Evolutionary conservation across 2,888 invertebrate genomes (phyloP), one percentile per base, ranked within the genome.

Genomic region (Subacronicta megacephala): DNA sequence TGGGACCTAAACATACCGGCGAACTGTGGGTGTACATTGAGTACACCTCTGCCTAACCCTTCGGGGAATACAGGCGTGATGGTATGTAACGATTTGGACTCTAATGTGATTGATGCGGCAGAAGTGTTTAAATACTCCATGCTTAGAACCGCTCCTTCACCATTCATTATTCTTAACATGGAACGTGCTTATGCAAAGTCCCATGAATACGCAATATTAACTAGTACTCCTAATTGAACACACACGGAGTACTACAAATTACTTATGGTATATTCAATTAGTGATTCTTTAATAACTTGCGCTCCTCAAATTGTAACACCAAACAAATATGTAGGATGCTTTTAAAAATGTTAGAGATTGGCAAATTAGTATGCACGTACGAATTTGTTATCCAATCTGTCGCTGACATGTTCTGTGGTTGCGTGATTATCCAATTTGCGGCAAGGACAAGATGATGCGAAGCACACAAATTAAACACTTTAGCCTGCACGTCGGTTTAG

Each of bases 351-450:
- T 15, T 13, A n/a, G 62, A 67, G 62, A 43, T 52, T 63, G 64
- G 81, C 75, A 76, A 89, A 91, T 88, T 82, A 83, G 86, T 84
- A 85, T 84, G 81, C 78, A 85, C 70, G 78, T 86, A 83, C 83
- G 80, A 83, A 87, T 89, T 85, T 86, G 85, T 87, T 87, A 86
- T 87, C 78, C 91, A 92, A 90, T 90, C 85, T 85, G 79, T 78
- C 70, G 77, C 78, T 77, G 84, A 80, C 85, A 81, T 80, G 81
- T 84, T 82, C 82, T 78, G 82, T 68, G 72, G 80, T 71, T 54
- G 80, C 92, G 92, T 93, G 93, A 93, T 93, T 92, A 93, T 92
- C 88, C 92, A 93, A 87, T 93, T 93, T 88, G 80, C 78, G 55
- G 65, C 91, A 87, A 92, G 90, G 92, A 87, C 90, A 80, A 69